phyloP scores from a whole-genome alignment of 2,888 invertebrate species.

The Conops quadrifasciatus region DNA sequence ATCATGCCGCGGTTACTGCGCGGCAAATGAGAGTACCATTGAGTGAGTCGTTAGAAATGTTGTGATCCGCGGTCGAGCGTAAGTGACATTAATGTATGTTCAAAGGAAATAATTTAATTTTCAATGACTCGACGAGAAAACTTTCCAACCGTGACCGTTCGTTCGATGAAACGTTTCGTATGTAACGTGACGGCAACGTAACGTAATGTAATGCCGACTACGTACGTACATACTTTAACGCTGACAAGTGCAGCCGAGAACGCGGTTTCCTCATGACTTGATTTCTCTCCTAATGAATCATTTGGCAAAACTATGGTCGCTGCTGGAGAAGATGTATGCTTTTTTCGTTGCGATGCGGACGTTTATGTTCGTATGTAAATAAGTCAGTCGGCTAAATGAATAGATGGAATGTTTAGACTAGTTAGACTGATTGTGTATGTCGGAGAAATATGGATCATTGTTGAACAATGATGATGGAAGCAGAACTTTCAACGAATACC shows the following conservation, averaged over 20 bases:
- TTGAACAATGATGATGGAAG: neutral
- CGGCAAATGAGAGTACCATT: slow-evolving; percentile 41
- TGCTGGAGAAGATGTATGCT: too few species aligned
- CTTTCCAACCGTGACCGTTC: slow-evolving; percentile 4
- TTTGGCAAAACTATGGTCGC: neutral
- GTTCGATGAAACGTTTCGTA: slow-evolving; percentile 1
- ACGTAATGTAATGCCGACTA: too few species aligned
- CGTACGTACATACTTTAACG: too few species aligned
- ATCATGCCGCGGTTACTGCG: slow-evolving; percentile 45
- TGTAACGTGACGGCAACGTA: neutral
- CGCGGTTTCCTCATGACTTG: neutral
- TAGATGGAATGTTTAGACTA: too few species aligned
- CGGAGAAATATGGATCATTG: neutral
- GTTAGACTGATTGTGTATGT: slow-evolving; percentile 6
- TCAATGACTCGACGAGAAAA: slow-evolving; percentile 34
- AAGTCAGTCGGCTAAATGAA: too few species aligned
- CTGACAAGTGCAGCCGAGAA: slow-evolving; percentile 19
- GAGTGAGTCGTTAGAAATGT: slow-evolving; percentile 60
- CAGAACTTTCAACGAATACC: too few species aligned
- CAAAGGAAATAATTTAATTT: slow-evolving; percentile 53
- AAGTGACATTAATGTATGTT: slow-evolving; percentile 60
- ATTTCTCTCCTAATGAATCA: slow-evolving; percentile 3
- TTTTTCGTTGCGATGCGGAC: too few species aligned
- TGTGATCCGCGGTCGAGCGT: slow-evolving; percentile 45
- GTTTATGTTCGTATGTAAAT: too few species aligned